Percentiles rank a stretch among this genome's conserved stretches.
Evolutionary conservation across 2,113 vertebrate species (phyloP).

Genomic region (Verasper variegatus): DNA sequence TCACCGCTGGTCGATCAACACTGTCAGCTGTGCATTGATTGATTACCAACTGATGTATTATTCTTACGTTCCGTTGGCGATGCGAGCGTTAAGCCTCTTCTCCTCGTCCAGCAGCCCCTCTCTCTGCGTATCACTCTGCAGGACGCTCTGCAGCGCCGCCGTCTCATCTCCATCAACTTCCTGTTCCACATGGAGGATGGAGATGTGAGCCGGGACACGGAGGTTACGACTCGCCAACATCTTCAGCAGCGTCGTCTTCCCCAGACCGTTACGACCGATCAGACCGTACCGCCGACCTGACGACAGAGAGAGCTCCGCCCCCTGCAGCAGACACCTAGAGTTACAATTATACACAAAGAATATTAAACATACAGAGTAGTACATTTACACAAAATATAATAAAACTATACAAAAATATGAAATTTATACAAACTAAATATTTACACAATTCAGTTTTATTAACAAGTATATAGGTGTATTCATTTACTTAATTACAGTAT

Average conservation of each 20-base stretch:
- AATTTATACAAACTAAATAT: neutral
- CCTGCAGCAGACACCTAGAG: conserved; percentile 89
- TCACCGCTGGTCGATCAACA: too few relatives aligned
- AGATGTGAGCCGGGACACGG: conserved; percentile 92
- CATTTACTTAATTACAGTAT: too few relatives aligned
- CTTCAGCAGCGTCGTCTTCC: conserved; percentile 96
- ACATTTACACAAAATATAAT: neutral
- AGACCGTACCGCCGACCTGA: conserved; percentile 93
- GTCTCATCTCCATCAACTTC: conserved; percentile 96
- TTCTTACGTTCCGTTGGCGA: conserved; percentile 89
- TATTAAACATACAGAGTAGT: neutral
- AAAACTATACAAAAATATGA: neutral
- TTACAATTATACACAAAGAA: neutral
- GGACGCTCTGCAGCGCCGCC: conserved; percentile 90
- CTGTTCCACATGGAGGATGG: conserved; percentile 97
- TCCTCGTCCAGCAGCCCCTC: conserved; percentile 89
- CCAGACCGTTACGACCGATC: conserved; percentile 94
- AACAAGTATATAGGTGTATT: too few relatives aligned
- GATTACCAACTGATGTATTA: too few relatives aligned
- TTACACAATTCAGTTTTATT: too few relatives aligned
- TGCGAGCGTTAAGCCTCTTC: conserved; percentile 84
- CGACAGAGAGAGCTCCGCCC: conserved; percentile 91
- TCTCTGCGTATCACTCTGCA: conserved; percentile 90
- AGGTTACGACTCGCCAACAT: conserved; percentile 94
- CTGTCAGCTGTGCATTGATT: neutral